Base-by-base conservation (phyloP, 2,797 vertebrate species). In the Chelon auratus region DNA sequence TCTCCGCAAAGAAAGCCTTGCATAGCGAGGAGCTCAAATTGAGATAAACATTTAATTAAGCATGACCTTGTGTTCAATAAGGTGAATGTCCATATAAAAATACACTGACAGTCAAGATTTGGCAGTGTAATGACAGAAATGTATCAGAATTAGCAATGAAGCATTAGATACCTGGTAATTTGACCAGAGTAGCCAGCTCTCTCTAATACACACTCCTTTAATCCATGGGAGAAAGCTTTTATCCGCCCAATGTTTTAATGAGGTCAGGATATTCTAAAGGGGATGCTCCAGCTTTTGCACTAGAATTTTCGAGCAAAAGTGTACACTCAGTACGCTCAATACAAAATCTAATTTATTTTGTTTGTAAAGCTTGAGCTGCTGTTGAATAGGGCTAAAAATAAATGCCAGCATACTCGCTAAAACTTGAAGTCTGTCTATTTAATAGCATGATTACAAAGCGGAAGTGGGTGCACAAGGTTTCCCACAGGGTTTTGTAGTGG, bases 21-120 rank as follows among this genome's bases (percentile, higher is more conserved):
- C 78, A 80, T 68, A 80, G 90, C 79, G 80, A 90, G 79, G 70
- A 90, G 86, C 91, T 91, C 81, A 89, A 92, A 93, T 89, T 82
- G 89, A 90, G 87, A 93, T 87, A 94, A 93, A 93, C 91, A 92
- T 93, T 94, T 93, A 92, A 93, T 93, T 91, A 93, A 89, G 81
- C 75, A 24, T 85, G 90, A 90, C 89, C 88, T 87, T 85, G 90
- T 48, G 84, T 92, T 93, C 81, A 74, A 92, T 92, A 85, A 86
- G 83, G 73, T 65, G 66, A 86, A 82, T 42, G 7, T 67, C 63
- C 73, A 68, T 63, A 61, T 30, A 63, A 67, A 63, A 85, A 62
- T 83, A 80, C 72, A 73, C 69, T 61, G 72, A 86, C 85, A 67
- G 78, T 15, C 72, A 71, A 77, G 70, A 76, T 91, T 87, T 83